Base-by-base conservation (phyloP, 2,797 vertebrate genomes). In the Acanthopagrus latus region DNA sequence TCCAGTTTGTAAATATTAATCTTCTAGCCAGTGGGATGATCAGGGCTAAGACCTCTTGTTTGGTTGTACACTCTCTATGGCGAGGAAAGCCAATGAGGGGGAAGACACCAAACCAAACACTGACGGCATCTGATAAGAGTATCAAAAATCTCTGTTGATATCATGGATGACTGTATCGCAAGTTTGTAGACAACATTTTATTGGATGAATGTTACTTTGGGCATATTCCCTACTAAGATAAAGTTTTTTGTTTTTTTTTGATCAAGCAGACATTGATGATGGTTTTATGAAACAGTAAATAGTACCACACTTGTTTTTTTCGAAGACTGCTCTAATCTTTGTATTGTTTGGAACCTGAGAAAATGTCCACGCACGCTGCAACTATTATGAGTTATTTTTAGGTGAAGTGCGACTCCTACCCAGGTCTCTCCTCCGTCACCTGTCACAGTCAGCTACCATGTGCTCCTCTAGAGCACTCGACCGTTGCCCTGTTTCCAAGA, bases 381-480 rank as follows among this genome's bases (percentile, higher is more conserved):
- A 73, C 23, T 33, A 64, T 9, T 75, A 48, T 64, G 18, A 72
- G 80, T 84, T 84, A 27, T 75, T 80, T 9, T 75, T 76, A 18
- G 46, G 43, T 69, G 62, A 82, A 76, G 77, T 55, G 52, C 56
- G 67, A 55, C 62, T 59, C n/a, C 47, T 62, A 9, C 64, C 27
- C 38, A 67, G 29, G 60, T 76, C 69, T 74, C 54, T 73, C 68
- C 85, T 86, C 62, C 50, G 62, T 89, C 81, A 93, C 77, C 92
- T 93, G 92, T 92, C 92, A 94, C 70, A 82, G 78, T 89, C 92
- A 93, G 91, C 88, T 90, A 82, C 80, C 87, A 74, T 82, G 75
- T 78, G 72, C 67, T 75, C 73, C 74, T 93, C 81, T 81, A 91
- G 87, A 89, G 90, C 87, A 81, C 91, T 94, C 91, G 43, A 87